A percentile compares a stretch with the other conserved stretches of the same genome.
Conservation (phyloP, 2,888 invertebrate species). For the Eristalis tenax region DNA sequence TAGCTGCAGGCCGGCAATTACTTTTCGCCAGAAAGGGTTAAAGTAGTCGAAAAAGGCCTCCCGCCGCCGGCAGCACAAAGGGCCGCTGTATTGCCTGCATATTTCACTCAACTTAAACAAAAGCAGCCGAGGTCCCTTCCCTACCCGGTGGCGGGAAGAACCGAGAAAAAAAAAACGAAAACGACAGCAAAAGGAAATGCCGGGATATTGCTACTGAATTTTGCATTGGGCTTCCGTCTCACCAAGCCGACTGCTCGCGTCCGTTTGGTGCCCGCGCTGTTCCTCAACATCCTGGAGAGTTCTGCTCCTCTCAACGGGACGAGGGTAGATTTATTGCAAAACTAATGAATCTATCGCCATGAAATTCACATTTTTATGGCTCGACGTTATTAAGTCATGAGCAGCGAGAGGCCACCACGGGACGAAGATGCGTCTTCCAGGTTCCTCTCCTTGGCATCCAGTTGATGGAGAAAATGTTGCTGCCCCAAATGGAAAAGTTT, state of each 20-base stretch:
- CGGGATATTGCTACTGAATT: neutral
- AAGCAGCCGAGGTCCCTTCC: neutral
- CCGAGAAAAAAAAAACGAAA: neutral
- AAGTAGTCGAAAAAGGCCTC: neutral
- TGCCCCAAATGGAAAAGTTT: neutral
- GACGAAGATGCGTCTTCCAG: neutral
- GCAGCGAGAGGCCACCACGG: neutral
- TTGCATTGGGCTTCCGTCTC: neutral
- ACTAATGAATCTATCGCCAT: neutral
- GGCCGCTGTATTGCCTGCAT: neutral
- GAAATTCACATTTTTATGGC: slow-evolving; percentile 5
- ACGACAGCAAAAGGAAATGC: neutral
- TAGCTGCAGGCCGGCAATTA: neutral
- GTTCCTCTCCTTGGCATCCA: neutral
- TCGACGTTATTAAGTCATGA: slow-evolving; percentile 9
- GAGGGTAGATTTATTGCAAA: neutral
- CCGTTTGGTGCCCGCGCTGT: neutral
- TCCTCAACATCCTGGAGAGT: neutral
- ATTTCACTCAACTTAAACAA: neutral
- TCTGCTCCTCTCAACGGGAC: neutral
- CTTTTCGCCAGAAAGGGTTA: neutral
- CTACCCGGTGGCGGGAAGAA: neutral
- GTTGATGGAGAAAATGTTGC: slow-evolving; percentile 1
- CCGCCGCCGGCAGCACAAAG: neutral
- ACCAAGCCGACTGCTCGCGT: neutral